A percentile compares a stretch with the other conserved stretches of the same genome.
phyloP scores from a whole-genome alignment of 2,888 invertebrate genomes.

The Cephonodes hylas region DNA sequence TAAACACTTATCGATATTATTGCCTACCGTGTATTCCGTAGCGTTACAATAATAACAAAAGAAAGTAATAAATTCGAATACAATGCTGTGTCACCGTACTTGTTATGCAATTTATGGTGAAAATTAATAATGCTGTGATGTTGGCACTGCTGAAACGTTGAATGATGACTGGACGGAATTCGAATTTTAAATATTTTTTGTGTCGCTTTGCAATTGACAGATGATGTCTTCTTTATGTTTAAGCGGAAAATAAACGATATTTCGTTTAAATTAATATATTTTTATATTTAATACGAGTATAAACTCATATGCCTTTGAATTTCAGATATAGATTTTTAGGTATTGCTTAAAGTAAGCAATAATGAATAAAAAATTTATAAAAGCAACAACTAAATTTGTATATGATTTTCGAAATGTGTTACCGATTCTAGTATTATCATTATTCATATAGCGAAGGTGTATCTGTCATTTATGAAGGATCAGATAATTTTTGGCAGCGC shows the following conservation, averaged over 20 bases:
- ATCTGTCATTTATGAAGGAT: not conserved
- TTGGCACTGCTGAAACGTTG: constrained; percentile 7
- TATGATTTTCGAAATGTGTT: not conserved
- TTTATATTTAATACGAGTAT: too few relatives aligned
- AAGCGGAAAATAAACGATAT: not conserved
- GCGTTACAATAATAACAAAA: constrained; percentile 57
- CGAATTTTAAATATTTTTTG: constrained; percentile 2
- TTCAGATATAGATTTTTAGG: too few relatives aligned
- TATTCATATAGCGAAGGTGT: not conserved
- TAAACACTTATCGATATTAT: constrained; percentile 53
- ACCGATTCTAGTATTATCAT: not conserved
- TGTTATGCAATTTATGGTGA: constrained; percentile 69
- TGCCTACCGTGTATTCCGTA: constrained; percentile 44
- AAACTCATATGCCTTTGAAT: too few relatives aligned
- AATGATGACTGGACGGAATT: constrained; percentile 15
- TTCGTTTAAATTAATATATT: not conserved
- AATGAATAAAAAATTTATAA: too few relatives aligned
- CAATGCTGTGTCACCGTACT: constrained; percentile 69
- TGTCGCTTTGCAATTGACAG: not conserved
- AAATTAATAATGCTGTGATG: constrained; percentile 8
- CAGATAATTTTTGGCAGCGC: constrained; percentile 33
- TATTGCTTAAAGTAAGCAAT: too few relatives aligned
- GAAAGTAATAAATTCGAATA: constrained; percentile 70
- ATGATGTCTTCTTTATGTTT: constrained; percentile 1
- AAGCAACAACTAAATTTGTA: too few relatives aligned